Conservation (phyloP, 2,113 vertebrate species). For the Cariama cristata region DNA sequence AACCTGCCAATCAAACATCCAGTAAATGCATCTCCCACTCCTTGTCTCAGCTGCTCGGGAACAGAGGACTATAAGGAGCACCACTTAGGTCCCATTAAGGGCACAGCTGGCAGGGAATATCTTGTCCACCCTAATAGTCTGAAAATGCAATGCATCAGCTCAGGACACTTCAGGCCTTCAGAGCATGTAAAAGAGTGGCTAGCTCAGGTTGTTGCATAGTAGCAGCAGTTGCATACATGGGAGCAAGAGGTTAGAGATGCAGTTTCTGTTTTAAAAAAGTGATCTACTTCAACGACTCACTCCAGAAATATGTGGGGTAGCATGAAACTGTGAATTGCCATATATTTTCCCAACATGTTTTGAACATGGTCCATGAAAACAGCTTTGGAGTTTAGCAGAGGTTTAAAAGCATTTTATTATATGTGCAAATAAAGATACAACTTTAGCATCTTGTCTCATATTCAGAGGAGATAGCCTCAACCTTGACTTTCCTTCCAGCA, state of each 20-base stretch:
- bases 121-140: constrained; percentile 12
- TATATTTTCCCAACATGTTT: not conserved
- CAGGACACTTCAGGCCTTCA: not conserved
- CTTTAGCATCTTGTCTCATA: not conserved
- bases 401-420: constrained; percentile 31
- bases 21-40: constrained; percentile 25
- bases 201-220: not conserved
- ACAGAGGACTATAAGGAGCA: constrained; percentile 17
- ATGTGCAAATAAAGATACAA: not conserved
- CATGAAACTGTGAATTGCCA: not conserved
- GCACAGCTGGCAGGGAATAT: constrained; percentile 39
- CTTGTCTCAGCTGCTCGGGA: constrained; percentile 28
- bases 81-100: constrained; percentile 58
- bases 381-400: constrained; percentile 17
- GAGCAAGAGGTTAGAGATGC: not conserved
- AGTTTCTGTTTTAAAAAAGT: constrained; percentile 27
- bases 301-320: not conserved
- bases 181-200: constrained; percentile 13
- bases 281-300: not conserved
- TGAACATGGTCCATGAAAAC: not conserved
- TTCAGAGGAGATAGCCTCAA: constrained; percentile 13
- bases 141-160: constrained; percentile 45
- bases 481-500: constrained; percentile 19
- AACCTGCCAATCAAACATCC: constrained; percentile 14
- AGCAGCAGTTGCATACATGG: not conserved